Evolutionary conservation across 1,140 invertebrate genomes (phyloP).

Genomic region (Sminthurides bifidus): DNA sequence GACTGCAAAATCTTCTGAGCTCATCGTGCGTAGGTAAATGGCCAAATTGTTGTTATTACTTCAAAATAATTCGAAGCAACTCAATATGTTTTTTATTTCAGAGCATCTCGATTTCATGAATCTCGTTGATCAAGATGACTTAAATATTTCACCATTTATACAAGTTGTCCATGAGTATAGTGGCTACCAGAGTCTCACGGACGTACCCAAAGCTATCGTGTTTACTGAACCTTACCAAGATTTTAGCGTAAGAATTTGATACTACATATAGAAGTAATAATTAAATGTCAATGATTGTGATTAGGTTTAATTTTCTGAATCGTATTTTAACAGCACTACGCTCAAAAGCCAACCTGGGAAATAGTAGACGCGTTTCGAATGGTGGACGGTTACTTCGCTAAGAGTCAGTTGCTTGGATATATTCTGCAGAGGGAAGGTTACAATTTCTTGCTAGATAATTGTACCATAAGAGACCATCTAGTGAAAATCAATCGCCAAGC

Average conservation of each 20-base stretch:
- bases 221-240: constrained; percentile 53
- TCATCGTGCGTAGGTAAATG: constrained; percentile 75
- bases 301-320: not conserved
- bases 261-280: constrained; percentile 13
- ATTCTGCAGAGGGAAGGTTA: constrained; percentile 69
- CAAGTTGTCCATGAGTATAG: constrained; percentile 85
- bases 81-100: constrained; percentile 37
- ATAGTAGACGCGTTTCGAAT: constrained; percentile 57
- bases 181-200: constrained; percentile 91
- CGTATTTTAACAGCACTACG: constrained; percentile 15
- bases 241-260: constrained; percentile 43
- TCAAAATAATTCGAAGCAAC: too few species aligned
- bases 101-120: constrained; percentile 94
- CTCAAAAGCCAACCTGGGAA: constrained; percentile 52
- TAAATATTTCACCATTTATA: constrained; percentile 64
- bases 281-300: not conserved
- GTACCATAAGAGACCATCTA: constrained; percentile 58
- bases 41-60: not conserved
- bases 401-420: constrained; percentile 73
- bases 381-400: constrained; percentile 59
- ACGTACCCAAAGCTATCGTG: constrained; percentile 72
- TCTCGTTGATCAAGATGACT: constrained; percentile 52
- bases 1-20: constrained; percentile 88
- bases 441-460: constrained; percentile 56
- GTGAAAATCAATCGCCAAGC: constrained; percentile 71